A percentile compares a stretch with the other conserved stretches of the same genome.
phyloP scores from a whole-genome alignment of 2,113 vertebrate species.

The Diadophis punctatus region DNA sequence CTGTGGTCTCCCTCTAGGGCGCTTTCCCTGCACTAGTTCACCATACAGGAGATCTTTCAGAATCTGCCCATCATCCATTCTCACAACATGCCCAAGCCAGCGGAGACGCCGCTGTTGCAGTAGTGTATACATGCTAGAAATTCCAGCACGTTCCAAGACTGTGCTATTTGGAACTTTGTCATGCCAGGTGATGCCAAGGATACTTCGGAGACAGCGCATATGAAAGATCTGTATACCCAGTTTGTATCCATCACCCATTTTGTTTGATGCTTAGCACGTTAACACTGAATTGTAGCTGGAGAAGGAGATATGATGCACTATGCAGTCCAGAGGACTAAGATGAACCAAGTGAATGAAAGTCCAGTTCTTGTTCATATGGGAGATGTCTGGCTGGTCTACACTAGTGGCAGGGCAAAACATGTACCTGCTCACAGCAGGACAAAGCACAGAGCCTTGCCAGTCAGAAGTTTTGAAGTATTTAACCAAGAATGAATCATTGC shows the following conservation, averaged over 20 bases:
- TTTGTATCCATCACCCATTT: neutral
- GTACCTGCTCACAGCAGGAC: neutral
- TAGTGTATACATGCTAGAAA: no score
- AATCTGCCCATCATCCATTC: no score
- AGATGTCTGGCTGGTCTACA: neutral
- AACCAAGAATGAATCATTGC: neutral
- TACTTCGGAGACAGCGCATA: no score
- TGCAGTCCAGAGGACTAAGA: neutral
- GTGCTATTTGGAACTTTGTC: no score
- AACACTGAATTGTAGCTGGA: neutral
- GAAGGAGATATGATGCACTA: neutral
- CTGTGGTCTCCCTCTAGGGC: no score
- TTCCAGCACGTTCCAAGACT: no score
- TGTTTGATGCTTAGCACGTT: neutral
- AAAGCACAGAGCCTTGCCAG: neutral
- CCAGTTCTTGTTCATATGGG: neutral
- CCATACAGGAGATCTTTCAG: no score
- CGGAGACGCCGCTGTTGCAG: no score
- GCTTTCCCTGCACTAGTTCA: no score
- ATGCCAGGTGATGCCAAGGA: no score
- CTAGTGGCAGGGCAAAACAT: neutral
- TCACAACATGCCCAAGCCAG: no score
- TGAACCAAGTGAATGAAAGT: neutral
- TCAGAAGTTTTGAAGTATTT: neutral
- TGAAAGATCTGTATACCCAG: neutral